These are phyloP conservation scores for Nibea albiflora DNA, from an alignment of 2,113 vertebrate genomes.

Conservation along the genomic window DNA sequence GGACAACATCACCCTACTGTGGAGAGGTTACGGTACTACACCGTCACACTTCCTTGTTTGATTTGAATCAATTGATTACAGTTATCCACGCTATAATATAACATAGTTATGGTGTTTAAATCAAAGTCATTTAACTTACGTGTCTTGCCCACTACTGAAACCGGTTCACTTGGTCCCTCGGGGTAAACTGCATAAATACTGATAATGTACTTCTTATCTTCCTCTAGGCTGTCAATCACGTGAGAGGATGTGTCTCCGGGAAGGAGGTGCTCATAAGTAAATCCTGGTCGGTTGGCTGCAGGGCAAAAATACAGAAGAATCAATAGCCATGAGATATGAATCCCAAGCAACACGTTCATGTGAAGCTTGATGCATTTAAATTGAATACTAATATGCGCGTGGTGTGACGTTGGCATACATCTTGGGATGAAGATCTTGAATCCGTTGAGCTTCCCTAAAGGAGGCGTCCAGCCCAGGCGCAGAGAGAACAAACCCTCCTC, in stretches of 20 bases:
- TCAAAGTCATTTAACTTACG: conserved; percentile 77
- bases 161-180: conserved; percentile 84
- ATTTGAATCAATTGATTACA: background rate
- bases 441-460: conserved; percentile 83
- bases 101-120: background rate
- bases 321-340: background rate
- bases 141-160: conserved; percentile 86
- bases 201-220: conserved; percentile 88
- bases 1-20: conserved; percentile 59
- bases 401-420: conserved; percentile 77
- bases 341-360: background rate
- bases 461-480: conserved; percentile 88
- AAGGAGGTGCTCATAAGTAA: conserved; percentile 85
- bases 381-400: background rate
- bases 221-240: conserved; percentile 87
- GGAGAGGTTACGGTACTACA: conserved; percentile 54
- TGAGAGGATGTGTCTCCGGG: conserved; percentile 84
- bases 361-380: background rate
- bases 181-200: conserved; percentile 86
- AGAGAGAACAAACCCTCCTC: conserved; percentile 90
- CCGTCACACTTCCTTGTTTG: background rate
- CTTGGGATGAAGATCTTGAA: conserved; percentile 91
- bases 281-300: conserved; percentile 84
- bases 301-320: conserved; percentile 15
- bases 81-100: background rate